Base-by-base conservation (phyloP, 2,888 invertebrate genomes). In the Dryococelus australis region DNA sequence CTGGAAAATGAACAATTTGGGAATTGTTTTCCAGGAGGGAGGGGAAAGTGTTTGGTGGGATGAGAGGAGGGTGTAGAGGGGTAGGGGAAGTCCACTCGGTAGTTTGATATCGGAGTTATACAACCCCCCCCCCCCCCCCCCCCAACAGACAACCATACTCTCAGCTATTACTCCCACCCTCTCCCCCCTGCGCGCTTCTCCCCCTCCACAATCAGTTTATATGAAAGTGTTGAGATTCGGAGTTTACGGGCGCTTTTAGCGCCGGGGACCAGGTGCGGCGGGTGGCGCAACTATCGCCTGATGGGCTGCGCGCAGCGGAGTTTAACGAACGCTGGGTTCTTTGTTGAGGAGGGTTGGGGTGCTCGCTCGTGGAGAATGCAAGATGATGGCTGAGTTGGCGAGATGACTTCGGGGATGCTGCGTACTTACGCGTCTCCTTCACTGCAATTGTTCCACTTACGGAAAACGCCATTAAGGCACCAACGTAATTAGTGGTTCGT, bases 91-190 rank as follows among this genome's bases (percentile, higher is more conserved):
- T 65, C 65, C 65, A 65, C 65, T 65, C 65, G 65, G 65, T 16
- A 65, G 65, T 65, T 65, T 65, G 65, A 65, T 65, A 65, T 65
- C 65, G 65, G n/a, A 65, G 65, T 65, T 65, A 65, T 65, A 65
- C 65, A 65, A 20, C 65, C 65, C 65, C 51, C 24, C n/a, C 24
- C 65, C 16, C 65, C n/a, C 65, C 10, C 51, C 24, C n/a, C 24
- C 65, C 16, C 65, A 1, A 8, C 10, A 3, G 20, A 20, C 3
- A 2, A 8, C 24, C 65, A 0, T 65, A 65, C 65, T 20, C 65
- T 24, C 16, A n/a, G 65, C n/a, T 24, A n/a, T 65, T 65, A 65
- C 8, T 65, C n/a, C 65, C 65, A 9, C 65, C 65, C 65, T 65
- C 65, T 5, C 47, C 47, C 47, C 3, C 4, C 65, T n/a, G 20